phyloP scores from a whole-genome alignment of 2,113 vertebrate species.

The Cepphus grylle region DNA sequence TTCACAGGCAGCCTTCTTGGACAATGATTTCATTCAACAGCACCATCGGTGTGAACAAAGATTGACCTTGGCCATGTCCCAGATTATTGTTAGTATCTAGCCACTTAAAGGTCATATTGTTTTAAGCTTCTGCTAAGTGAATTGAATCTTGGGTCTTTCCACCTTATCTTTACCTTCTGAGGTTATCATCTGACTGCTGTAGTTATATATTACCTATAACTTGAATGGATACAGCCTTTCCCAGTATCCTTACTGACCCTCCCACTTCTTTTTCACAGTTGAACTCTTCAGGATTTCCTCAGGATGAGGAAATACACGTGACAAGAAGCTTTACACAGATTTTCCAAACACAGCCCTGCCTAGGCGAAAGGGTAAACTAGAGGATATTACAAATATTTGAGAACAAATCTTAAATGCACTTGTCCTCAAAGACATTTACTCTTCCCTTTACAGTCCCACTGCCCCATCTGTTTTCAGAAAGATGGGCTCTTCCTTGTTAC shows the following conservation, averaged over 20 bases:
- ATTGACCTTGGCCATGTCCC: not conserved
- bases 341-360: not conserved
- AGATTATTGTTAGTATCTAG: not conserved
- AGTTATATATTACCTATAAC: not conserved
- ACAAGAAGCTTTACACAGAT: not conserved
- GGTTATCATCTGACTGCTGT: not conserved
- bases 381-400: not conserved
- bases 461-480: not conserved
- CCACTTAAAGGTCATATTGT: not conserved
- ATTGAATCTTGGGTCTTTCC: not conserved
- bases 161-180: not conserved
- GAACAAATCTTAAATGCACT: not conserved
- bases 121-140: not conserved
- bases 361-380: not conserved
- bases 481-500: not conserved
- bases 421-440: not conserved
- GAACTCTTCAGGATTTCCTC: not conserved
- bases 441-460: not conserved
- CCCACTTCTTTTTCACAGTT: not conserved
- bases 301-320: not conserved
- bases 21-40: not conserved
- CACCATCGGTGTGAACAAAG: not conserved
- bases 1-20: not conserved
- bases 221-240: not conserved
- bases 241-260: not conserved